Evolutionary conservation across 2,888 invertebrate genomes (phyloP).

Genomic region (Leptura quadrifasciata): DNA sequence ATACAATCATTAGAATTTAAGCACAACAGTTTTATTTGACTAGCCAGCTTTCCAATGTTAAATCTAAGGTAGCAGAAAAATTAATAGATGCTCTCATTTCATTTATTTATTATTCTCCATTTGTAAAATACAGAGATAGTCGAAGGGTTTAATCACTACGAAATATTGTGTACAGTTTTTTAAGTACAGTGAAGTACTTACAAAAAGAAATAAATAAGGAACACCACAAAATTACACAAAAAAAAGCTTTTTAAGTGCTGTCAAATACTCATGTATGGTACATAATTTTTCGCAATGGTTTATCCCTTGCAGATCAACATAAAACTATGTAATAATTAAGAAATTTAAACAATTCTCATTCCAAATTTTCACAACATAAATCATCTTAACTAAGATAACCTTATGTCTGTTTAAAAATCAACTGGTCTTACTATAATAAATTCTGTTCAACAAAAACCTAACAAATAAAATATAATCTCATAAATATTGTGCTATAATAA

Average conservation of each 20-base stretch:
- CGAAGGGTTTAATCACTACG: no score
- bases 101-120: constrained; percentile 34
- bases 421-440: constrained; percentile 15
- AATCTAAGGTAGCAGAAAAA: no score
- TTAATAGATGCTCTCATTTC: neutral
- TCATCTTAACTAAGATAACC: constrained; percentile 24
- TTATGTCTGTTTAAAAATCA: constrained; percentile 27
- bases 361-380: constrained; percentile 13
- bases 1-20: no score
- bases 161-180: no score
- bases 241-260: no score
- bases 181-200: no score
- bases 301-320: neutral
- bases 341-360: constrained; percentile 1
- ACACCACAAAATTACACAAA: no score
- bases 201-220: no score
- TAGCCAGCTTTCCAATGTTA: no score
- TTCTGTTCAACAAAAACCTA: constrained; percentile 30
- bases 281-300: no score
- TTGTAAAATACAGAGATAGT: constrained; percentile 27
- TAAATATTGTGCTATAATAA: constrained; percentile 26
- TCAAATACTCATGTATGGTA: no score
- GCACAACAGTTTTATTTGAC: no score
- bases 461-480: constrained; percentile 36
- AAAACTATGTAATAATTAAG: constrained; percentile 27